phyloP scores from a whole-genome alignment of 2,888 invertebrate species.

The Hydriomena furcata region DNA sequence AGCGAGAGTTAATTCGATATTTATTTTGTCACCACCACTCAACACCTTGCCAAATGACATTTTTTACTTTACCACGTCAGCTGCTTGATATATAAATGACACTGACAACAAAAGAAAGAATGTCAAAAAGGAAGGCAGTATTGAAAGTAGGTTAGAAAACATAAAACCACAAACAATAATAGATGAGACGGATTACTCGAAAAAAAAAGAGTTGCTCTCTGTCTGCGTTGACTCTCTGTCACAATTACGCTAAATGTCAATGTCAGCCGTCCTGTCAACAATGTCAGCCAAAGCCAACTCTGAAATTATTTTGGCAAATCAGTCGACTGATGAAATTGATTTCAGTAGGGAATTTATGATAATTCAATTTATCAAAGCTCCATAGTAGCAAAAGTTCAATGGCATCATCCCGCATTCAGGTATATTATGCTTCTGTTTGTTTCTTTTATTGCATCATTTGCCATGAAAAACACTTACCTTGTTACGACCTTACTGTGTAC shows the following conservation, averaged over 20 bases:
- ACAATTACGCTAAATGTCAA: slow-evolving; percentile 3
- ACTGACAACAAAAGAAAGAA: slow-evolving; percentile 16
- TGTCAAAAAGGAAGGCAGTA: too few species aligned
- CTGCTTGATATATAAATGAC: slow-evolving; percentile 24
- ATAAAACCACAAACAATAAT: too few species aligned
- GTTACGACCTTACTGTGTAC: slow-evolving; percentile 47
- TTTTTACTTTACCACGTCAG: slow-evolving; percentile 50
- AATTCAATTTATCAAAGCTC: slow-evolving; percentile 23
- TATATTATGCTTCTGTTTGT: slow-evolving; percentile 24
- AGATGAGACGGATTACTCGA: too few species aligned
- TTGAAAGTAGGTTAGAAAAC: too few species aligned
- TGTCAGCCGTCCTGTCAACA: too few species aligned
- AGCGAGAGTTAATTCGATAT: not conserved
- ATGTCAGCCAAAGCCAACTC: not conserved
- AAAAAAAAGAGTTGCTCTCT: too few species aligned
- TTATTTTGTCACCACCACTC: slow-evolving; percentile 63
- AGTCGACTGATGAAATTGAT: slow-evolving; percentile 20
- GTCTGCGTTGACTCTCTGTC: too few species aligned
- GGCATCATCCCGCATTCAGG: slow-evolving; percentile 73
- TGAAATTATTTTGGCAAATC: slow-evolving; percentile 13
- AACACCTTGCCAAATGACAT: slow-evolving; percentile 50
- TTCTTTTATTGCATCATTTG: slow-evolving; percentile 37
- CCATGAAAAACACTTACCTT: slow-evolving; percentile 31
- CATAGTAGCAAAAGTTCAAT: slow-evolving; percentile 54
- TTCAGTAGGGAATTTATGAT: slow-evolving; percentile 19